phyloP scores from a whole-genome alignment of 2,113 vertebrate species.

The Austrofundulus limnaeus region DNA sequence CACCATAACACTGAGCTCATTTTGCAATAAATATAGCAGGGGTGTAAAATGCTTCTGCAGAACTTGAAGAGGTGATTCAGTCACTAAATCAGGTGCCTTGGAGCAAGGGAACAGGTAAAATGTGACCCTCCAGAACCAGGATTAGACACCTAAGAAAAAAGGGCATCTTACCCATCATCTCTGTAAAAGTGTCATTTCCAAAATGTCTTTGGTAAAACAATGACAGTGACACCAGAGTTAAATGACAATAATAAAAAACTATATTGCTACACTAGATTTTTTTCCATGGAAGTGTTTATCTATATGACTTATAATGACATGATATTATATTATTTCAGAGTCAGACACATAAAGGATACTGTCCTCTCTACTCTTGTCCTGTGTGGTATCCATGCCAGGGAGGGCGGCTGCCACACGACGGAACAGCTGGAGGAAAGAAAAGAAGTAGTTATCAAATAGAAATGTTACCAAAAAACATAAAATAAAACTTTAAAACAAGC shows the following conservation, averaged over 20 bases:
- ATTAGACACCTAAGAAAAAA: too few species aligned
- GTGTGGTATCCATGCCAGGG: slow-evolving; percentile 97
- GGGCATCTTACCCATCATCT: too few species aligned
- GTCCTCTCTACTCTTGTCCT: slow-evolving; percentile 98
- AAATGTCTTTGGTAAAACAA: neutral
- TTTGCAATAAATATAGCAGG: neutral
- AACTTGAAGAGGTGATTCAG: too few species aligned
- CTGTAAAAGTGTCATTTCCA: too few species aligned
- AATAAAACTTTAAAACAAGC: slow-evolving; percentile 9
- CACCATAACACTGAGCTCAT: too few species aligned
- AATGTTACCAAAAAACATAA: slow-evolving; percentile 13
- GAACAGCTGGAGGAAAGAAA: slow-evolving; percentile 85
- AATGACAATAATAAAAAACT: slow-evolving; percentile 22
- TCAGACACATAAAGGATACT: slow-evolving; percentile 88
- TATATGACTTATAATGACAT: neutral
- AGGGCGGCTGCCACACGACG: slow-evolving; percentile 96
- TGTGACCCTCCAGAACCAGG: too few species aligned
- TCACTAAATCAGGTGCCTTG: too few species aligned
- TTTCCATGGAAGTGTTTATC: neutral
- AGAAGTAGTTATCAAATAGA: slow-evolving; percentile 15
- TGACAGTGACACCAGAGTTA: slow-evolving; percentile 8
- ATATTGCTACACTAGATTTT: slow-evolving; percentile 9
- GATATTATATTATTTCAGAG: too few species aligned
- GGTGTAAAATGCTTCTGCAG: neutral
- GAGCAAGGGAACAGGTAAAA: neutral